phyloP scores from a whole-genome alignment of 2,113 vertebrate species.

The Asarcornis scutulata region DNA sequence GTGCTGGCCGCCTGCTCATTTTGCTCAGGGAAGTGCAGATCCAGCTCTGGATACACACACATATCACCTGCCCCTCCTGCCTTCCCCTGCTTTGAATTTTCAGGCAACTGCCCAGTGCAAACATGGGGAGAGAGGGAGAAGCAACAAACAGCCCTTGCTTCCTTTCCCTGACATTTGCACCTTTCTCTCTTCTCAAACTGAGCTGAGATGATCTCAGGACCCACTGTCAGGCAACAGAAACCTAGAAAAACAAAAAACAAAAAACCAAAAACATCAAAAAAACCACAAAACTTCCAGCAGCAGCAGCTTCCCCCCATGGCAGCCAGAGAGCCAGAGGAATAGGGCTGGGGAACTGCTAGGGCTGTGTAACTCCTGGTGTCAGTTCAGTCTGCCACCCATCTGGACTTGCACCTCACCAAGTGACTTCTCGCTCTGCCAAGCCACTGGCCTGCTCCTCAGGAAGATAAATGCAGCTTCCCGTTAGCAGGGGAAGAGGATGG shows the following conservation, averaged over 20 bases:
- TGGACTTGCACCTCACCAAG: background rate
- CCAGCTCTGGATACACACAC: background rate
- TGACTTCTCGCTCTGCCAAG: background rate
- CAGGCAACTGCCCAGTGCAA: fast-evolving
- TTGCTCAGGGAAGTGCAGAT: background rate
- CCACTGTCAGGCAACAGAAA: background rate
- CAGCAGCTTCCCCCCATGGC: background rate
- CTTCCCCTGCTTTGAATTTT: background rate
- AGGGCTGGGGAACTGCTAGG: background rate
- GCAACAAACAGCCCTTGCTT: background rate
- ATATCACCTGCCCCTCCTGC: background rate
- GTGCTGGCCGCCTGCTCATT: background rate
- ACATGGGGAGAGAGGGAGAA: background rate
- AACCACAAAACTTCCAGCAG: too few relatives aligned
- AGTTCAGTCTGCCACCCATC: background rate
- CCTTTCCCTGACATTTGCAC: background rate
- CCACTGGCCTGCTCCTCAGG: background rate
- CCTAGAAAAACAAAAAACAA: too few relatives aligned
- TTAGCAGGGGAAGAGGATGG: background rate
- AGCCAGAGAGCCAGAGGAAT: background rate
- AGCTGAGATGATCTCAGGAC: background rate
- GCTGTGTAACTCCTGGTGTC: background rate
- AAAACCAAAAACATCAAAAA: too few relatives aligned
- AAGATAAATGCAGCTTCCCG: background rate
- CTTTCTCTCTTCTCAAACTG: background rate